These are phyloP conservation scores for Acleris laterana DNA, from an alignment of 2,888 invertebrate species.

Conservation along the genomic window DNA sequence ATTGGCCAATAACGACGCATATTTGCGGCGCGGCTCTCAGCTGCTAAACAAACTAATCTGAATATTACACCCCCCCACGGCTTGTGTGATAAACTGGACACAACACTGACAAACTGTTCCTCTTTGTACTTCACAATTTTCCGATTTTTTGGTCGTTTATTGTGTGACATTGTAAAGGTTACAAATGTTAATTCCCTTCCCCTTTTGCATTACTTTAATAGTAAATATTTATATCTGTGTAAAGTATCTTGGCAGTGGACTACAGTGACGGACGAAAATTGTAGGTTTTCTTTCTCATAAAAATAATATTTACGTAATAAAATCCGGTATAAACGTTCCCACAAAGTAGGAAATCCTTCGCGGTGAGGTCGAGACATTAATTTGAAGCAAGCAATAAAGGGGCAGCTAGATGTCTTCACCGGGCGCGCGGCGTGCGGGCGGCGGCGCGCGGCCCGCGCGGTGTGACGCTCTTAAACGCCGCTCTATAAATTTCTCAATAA, in stretches of 20 bases:
- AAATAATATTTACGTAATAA: constrained; percentile 58
- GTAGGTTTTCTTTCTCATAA: constrained; percentile 58
- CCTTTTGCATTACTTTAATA: no score
- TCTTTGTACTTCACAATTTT: constrained; percentile 42
- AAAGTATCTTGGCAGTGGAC: not conserved
- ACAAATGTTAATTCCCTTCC: not conserved
- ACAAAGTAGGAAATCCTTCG: constrained; percentile 76
- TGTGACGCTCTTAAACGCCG: constrained; percentile 71
- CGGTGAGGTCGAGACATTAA: constrained; percentile 78
- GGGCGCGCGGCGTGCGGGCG: constrained; percentile 42
- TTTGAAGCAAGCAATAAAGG: constrained; percentile 82
- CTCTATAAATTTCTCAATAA: constrained; percentile 78
- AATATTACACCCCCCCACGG: constrained; percentile 68
- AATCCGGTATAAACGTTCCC: constrained; percentile 71
- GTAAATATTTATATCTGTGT: no score
- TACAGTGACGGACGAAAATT: not conserved
- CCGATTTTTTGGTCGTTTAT: not conserved
- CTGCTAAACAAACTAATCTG: constrained; percentile 82
- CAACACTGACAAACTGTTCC: constrained; percentile 58
- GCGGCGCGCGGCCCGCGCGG: constrained; percentile 50
- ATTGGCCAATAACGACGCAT: constrained; percentile 62
- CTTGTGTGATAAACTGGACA: constrained; percentile 57
- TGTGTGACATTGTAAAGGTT: constrained; percentile 2
- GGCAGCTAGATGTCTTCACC: constrained; percentile 74
- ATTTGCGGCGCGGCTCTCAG: constrained; percentile 66